These are phyloP conservation scores for Neodiprion virginianus DNA, from an alignment of 1,140 invertebrate species.

Conservation along the genomic window DNA sequence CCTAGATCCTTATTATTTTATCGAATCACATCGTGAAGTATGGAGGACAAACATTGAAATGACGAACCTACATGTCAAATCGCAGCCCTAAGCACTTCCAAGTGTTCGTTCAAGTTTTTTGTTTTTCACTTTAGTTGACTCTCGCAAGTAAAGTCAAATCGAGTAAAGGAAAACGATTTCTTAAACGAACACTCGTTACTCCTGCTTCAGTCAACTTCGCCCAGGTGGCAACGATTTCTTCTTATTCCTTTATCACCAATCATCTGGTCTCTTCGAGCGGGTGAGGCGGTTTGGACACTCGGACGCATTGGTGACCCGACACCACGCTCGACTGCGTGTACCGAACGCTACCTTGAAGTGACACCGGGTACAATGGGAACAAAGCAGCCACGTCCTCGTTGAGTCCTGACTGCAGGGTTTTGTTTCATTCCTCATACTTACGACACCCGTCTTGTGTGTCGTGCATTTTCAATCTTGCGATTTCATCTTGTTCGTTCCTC, in stretches of 20 bases:
- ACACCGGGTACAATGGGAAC: slow-evolving; percentile 56
- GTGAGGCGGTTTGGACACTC: background rate
- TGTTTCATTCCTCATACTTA: slow-evolving; percentile 52
- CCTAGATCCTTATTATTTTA: background rate
- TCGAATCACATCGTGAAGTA: background rate
- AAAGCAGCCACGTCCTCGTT: slow-evolving; percentile 47
- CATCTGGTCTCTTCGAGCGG: slow-evolving; percentile 43
- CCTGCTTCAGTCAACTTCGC: slow-evolving; percentile 40
- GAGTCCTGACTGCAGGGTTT: slow-evolving; percentile 42
- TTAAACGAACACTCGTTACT: background rate
- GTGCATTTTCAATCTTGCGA: slow-evolving; percentile 54
- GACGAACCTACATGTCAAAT: too few species aligned
- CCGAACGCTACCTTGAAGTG: slow-evolving; percentile 52
- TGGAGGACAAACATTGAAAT: too few species aligned
- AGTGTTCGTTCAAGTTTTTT: background rate
- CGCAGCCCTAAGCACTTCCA: background rate
- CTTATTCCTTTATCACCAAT: slow-evolving; percentile 54
- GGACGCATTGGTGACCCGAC: slow-evolving; percentile 49
- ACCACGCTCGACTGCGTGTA: slow-evolving; percentile 34
- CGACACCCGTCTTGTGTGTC: slow-evolving; percentile 56
- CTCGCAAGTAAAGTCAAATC: slow-evolving; percentile 27
- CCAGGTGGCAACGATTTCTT: slow-evolving; percentile 60
- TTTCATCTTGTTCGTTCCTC: slow-evolving; percentile 58
- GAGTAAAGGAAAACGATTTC: background rate
- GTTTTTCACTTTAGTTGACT: slow-evolving; percentile 29